Percentiles rank a stretch among this genome's conserved stretches.
Conservation (phyloP, 92 coral and sea anemone genomes). For the Palythoa heliodiscus region DNA sequence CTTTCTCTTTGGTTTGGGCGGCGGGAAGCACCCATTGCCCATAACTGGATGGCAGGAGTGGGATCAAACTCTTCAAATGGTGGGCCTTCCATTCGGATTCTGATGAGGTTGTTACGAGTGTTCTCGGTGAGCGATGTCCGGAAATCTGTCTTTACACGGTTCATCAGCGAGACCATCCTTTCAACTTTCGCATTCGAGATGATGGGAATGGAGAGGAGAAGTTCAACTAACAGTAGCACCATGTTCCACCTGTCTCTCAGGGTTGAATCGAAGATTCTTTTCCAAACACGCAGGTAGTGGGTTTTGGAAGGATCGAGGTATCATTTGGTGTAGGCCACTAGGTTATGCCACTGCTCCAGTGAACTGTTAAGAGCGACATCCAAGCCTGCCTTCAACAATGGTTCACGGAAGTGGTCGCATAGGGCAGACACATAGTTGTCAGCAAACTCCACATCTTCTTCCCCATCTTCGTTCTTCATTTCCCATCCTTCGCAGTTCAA, state of each 20-base stretch:
- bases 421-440: constrained; percentile 52
- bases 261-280: constrained; percentile 64
- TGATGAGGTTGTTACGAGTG: constrained; percentile 53
- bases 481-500: constrained; percentile 79
- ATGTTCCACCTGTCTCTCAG: constrained; percentile 59
- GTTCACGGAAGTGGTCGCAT: constrained; percentile 57
- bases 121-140: constrained; percentile 58
- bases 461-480: constrained; percentile 49
- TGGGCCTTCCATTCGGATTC: constrained; percentile 66
- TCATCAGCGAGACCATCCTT: constrained; percentile 72
- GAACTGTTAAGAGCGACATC: neutral
- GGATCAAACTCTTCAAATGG: constrained; percentile 62
- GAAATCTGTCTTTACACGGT: constrained; percentile 70
- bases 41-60: constrained; percentile 60
- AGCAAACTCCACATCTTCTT: constrained; percentile 62
- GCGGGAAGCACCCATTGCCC: constrained; percentile 33
- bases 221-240: constrained; percentile 68
- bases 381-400: constrained; percentile 48
- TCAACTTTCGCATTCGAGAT: constrained; percentile 63
- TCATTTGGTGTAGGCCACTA: constrained; percentile 59
- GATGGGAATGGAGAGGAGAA: constrained; percentile 65
- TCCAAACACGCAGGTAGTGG: constrained; percentile 73
- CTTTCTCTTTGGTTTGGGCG: constrained; percentile 35
- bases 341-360: constrained; percentile 61
- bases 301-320: constrained; percentile 72